A percentile compares a stretch with the other conserved stretches of the same genome.
Evolutionary conservation across 64 coral and sea anemone genomes (phyloP).

Genomic region (Pocillopora damicornis): DNA sequence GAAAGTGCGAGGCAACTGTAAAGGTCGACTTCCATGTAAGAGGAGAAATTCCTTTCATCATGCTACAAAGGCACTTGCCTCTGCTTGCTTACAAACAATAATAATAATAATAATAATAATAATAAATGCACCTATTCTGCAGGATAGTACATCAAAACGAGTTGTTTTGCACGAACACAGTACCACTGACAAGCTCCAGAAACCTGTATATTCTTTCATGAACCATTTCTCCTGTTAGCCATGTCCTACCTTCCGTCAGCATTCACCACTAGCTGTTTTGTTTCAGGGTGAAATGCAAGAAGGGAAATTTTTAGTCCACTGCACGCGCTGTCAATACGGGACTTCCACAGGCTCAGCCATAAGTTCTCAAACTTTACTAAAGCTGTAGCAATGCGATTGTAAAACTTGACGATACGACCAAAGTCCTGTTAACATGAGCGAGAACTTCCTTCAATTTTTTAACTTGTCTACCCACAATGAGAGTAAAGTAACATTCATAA

Average conservation of each 20-base stretch:
- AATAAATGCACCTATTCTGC: no score
- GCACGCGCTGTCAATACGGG: slow-evolving; percentile 65
- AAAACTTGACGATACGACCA: slow-evolving; percentile 75
- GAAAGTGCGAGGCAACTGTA: no score
- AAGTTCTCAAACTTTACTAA: slow-evolving; percentile 88
- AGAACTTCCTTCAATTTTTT: background rate
- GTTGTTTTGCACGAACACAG: no score
- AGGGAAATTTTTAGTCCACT: slow-evolving; percentile 60
- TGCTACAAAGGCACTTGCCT: no score
- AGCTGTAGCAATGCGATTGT: slow-evolving; percentile 83
- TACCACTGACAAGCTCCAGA: no score
- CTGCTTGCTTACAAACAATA: no score
- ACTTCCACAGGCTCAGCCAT: slow-evolving; percentile 83
- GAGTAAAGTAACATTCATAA: no score
- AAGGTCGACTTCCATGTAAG: no score
- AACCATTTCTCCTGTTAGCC: background rate
- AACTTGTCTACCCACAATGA: no score
- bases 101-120: no score
- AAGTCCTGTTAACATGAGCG: slow-evolving; percentile 50
- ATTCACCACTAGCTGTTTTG: slow-evolving; percentile 87
- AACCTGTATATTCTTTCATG: background rate
- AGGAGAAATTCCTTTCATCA: no score
- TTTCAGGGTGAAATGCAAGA: slow-evolving; percentile 62
- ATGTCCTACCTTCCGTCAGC: slow-evolving; percentile 86
- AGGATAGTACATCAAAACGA: no score